Evolutionary conservation across 2,888 invertebrate species (phyloP).

Genomic region (Leptogaster cylindrica): DNA sequence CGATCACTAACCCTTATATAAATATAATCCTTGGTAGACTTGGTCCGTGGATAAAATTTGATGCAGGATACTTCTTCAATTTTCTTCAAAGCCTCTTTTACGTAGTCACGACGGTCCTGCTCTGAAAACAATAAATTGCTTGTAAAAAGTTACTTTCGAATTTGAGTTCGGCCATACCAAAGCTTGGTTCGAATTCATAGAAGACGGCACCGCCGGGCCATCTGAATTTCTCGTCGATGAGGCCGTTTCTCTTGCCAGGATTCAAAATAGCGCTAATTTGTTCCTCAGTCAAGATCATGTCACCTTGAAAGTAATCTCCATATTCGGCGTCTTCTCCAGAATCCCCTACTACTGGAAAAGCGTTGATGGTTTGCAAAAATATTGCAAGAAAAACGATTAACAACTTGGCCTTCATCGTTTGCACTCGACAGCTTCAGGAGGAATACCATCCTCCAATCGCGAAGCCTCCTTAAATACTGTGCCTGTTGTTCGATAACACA

Average conservation of each 20-base stretch:
- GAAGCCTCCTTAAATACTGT: too few species aligned
- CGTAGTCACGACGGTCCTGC: constrained; percentile 66
- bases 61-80: constrained; percentile 77
- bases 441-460: too few species aligned
- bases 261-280: constrained; percentile 46
- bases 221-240: constrained; percentile 64
- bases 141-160: background rate
- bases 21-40: constrained; percentile 53
- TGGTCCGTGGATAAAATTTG: constrained; percentile 69
- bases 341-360: background rate
- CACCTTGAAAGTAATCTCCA: constrained; percentile 76
- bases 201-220: constrained; percentile 74
- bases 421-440: too few species aligned
- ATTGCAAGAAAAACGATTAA: background rate
- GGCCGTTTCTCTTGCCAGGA: constrained; percentile 65
- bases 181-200: constrained; percentile 68
- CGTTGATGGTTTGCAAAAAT: background rate
- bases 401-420: background rate
- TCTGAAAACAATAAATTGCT: constrained; percentile 56
- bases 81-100: constrained; percentile 72
- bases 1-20: constrained; percentile 50
- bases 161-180: constrained; percentile 50
- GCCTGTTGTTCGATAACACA: too few species aligned
- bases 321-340: constrained; percentile 73
- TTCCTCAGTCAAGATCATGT: constrained; percentile 69